Evolutionary conservation across 2,113 vertebrate species (phyloP).

Genomic region (Campylorhamphus procurvoides): DNA sequence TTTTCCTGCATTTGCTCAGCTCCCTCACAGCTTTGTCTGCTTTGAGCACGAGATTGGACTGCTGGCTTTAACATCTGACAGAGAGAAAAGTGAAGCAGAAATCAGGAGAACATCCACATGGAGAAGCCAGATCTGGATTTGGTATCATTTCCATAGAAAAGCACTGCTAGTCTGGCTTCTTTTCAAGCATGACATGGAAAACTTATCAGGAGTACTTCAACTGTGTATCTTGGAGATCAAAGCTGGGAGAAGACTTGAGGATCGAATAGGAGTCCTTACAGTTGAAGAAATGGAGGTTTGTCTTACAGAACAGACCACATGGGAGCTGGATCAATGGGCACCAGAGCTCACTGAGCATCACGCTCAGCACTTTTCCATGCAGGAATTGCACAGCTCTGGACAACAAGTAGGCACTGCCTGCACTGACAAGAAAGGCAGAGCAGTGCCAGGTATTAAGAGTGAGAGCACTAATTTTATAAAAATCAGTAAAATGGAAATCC

Average conservation of each 20-base stretch:
- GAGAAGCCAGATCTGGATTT: too few species aligned
- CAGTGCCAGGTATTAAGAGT: neutral
- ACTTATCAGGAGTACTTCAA: neutral
- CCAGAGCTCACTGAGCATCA: neutral
- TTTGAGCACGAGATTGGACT: too few species aligned
- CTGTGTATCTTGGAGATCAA: too few species aligned
- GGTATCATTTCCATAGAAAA: too few species aligned
- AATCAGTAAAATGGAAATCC: neutral
- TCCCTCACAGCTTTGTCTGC: neutral
- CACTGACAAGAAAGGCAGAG: neutral
- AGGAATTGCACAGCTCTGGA: neutral
- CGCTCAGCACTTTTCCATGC: neutral
- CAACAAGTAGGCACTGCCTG: neutral
- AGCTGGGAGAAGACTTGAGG: too few species aligned
- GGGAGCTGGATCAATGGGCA: neutral
- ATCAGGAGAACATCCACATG: too few species aligned
- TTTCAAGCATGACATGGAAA: neutral
- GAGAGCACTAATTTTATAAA: neutral
- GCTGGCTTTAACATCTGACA: too few species aligned
- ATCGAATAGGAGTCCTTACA: neutral
- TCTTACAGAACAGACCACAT: neutral
- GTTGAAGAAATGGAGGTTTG: neutral
- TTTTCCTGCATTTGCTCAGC: neutral
- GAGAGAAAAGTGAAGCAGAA: too few species aligned
- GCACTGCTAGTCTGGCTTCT: too few species aligned